Conservation (phyloP, 1,140 invertebrate species). For the Callitettix versicolor region DNA sequence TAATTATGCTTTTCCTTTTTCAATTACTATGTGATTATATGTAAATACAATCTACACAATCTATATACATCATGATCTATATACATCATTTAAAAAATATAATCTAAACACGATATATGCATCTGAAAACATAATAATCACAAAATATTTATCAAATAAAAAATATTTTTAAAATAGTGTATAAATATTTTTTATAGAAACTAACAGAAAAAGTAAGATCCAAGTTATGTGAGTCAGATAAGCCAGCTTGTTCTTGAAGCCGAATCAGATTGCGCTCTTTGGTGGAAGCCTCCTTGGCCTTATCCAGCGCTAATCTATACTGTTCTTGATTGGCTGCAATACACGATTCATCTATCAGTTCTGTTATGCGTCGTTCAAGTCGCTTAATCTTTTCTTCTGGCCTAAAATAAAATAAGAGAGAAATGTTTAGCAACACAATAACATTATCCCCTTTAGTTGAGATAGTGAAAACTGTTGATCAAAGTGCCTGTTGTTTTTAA, state of each 20-base stretch:
- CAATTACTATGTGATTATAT: too few species aligned
- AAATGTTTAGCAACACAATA: conserved; percentile 11
- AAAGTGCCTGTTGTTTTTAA: conserved; percentile 5
- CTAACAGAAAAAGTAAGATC: conserved; percentile 87
- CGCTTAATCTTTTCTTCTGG: conserved; percentile 76
- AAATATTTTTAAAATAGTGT: too few species aligned
- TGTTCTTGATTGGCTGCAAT: conserved; percentile 44
- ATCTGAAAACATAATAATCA: too few species aligned
- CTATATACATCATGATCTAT: too few species aligned
- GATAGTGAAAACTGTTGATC: too few species aligned
- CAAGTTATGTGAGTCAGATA: conserved; percentile 80
- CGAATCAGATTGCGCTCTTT: conserved; percentile 83
- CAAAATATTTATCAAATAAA: too few species aligned
- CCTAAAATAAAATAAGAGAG: conserved; percentile 36
- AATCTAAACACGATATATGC: too few species aligned
- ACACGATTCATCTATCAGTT: conserved; percentile 76
- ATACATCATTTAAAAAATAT: too few species aligned
- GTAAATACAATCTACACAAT: too few species aligned
- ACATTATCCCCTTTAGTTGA: too few species aligned
- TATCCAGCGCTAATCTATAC: conserved; percentile 62
- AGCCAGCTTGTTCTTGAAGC: conserved; percentile 79
- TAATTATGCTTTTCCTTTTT: too few species aligned
- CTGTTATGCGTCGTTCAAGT: conserved; percentile 70
- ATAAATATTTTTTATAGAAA: neutral
- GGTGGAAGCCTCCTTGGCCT: conserved; percentile 91